Evolutionary conservation across 2,888 invertebrate genomes (phyloP).

Genomic region (Brachyptera putata): DNA sequence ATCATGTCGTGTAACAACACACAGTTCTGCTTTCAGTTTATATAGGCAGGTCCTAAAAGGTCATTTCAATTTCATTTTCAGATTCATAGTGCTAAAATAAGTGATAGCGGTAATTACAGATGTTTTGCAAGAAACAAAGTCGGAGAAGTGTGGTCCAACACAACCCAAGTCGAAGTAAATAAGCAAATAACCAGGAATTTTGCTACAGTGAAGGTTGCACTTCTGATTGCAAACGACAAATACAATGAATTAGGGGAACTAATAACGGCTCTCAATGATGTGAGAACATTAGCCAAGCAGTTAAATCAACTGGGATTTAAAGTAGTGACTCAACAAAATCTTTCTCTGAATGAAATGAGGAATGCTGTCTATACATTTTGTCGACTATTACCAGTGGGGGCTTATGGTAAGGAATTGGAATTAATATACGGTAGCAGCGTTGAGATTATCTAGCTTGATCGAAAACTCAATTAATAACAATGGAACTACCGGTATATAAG

Average conservation of each 20-base stretch:
- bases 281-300: slow-evolving; percentile 38
- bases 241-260: slow-evolving; percentile 38
- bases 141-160: slow-evolving; percentile 38
- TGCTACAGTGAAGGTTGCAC: slow-evolving; percentile 40
- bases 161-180: slow-evolving; percentile 19
- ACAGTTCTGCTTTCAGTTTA: too few species aligned
- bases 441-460: too few species aligned
- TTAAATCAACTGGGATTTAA: slow-evolving; percentile 41
- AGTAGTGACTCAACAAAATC: slow-evolving; percentile 41
- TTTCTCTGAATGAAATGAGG: slow-evolving; percentile 41
- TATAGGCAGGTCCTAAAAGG: too few species aligned
- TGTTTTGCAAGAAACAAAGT: slow-evolving; percentile 37
- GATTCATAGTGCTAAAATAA: neutral
- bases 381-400: slow-evolving; percentile 38
- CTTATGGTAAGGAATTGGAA: slow-evolving; percentile 41
- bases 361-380: slow-evolving; percentile 41
- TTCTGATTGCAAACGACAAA: slow-evolving; percentile 42
- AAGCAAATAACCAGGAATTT: neutral
- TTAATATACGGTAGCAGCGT: too few species aligned
- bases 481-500: too few species aligned
- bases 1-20: too few species aligned
- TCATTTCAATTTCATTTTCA: too few species aligned
- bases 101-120: slow-evolving; percentile 33
- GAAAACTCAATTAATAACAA: too few species aligned
- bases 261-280: slow-evolving; percentile 41